Conservation (phyloP, 2,797 vertebrate species). For the Schizopygopsis malacanthus region DNA sequence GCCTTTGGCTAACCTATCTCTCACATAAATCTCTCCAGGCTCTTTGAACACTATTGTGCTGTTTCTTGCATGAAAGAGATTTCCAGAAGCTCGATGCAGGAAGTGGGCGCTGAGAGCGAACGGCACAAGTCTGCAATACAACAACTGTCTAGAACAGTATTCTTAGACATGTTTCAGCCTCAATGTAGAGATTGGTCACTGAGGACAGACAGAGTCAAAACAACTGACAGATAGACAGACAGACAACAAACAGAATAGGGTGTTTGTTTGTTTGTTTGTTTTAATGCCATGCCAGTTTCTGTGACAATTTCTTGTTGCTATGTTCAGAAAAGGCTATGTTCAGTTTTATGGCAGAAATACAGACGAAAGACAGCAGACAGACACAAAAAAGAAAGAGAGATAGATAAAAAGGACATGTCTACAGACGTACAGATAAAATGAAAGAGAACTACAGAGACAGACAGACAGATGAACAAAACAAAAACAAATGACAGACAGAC, state of each 20-base stretch:
- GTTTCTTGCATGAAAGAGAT: constrained; percentile 32
- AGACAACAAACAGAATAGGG: background rate
- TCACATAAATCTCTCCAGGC: constrained; percentile 26
- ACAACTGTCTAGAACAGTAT: background rate
- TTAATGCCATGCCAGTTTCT: background rate
- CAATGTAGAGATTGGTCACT: background rate
- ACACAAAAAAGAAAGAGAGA: background rate
- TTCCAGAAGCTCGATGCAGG: constrained; percentile 27
- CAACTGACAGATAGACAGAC: background rate
- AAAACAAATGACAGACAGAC: background rate
- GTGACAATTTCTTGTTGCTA: background rate
- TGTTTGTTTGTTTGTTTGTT: background rate
- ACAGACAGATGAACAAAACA: background rate
- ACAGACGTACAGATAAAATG: too few species aligned
- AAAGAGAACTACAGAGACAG: background rate
- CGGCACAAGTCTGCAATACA: background rate
- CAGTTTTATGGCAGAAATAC: background rate
- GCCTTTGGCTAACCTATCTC: background rate
- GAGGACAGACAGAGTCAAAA: background rate
- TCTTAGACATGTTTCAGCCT: background rate
- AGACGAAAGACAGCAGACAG: background rate
- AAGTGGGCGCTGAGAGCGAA: background rate
- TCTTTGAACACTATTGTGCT: constrained; percentile 16
- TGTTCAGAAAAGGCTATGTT: background rate
- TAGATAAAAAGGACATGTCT: background rate